Conservation (phyloP, 2,888 invertebrate genomes). For the Oligia strigilis region DNA sequence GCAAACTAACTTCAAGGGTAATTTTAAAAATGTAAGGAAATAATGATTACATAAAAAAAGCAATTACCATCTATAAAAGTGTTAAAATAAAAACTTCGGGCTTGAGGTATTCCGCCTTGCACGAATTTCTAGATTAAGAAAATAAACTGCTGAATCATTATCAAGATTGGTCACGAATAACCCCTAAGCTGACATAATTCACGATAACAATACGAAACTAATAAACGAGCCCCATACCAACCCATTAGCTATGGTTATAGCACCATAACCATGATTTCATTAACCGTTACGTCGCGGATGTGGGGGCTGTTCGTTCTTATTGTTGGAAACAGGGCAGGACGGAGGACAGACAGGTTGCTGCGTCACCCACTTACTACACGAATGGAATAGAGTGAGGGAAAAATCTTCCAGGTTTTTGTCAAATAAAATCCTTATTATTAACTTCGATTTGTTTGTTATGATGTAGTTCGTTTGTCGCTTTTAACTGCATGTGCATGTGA, state of each 20-base stretch:
- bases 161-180: slow-evolving; percentile 36
- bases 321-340: slow-evolving; percentile 9
- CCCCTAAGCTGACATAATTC: slow-evolving; percentile 44
- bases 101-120: background rate
- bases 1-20: background rate
- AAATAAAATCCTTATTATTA: background rate
- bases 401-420: background rate
- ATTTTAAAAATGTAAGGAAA: too few species aligned
- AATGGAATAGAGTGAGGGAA: background rate
- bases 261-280: slow-evolving; percentile 59
- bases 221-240: slow-evolving; percentile 40
- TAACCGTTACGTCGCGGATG: slow-evolving; percentile 38
- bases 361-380: slow-evolving; percentile 26
- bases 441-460: too few species aligned
- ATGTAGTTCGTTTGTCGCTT: background rate
- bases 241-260: slow-evolving; percentile 51
- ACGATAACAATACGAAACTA: slow-evolving; percentile 53
- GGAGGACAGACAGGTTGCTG: slow-evolving; percentile 23
- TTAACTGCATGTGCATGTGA: background rate
- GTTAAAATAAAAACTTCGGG: background rate
- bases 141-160: slow-evolving; percentile 1
- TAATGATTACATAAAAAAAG: background rate
- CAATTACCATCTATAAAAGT: background rate
- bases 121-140: background rate
- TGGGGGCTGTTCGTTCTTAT: slow-evolving; percentile 32